Base-by-base conservation (phyloP, 2,888 invertebrate species). In the Creontiades dilutus region DNA sequence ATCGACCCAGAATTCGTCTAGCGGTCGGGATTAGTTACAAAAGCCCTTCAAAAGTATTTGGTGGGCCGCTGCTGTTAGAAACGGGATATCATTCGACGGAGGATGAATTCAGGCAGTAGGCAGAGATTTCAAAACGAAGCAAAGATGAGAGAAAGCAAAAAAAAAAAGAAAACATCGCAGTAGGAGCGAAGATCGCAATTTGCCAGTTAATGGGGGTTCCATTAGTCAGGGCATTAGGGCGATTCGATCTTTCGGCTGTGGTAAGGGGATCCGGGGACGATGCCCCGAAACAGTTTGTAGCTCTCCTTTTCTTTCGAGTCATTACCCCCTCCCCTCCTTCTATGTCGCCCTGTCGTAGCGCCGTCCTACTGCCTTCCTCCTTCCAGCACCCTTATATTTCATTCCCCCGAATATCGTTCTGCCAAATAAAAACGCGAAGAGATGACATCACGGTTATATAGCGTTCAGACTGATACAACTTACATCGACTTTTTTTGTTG, bases 171-270 rank as follows among this genome's bases (percentile, higher is more conserved):
- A 78, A 46, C 47, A 47, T 37, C 78, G 47, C n/a, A n/a, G 19
- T 12, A 12, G 11, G 68, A 23, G 68, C 68, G 78, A 78, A 78
- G 47, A 78, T 78, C 46, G 46, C 78, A 78, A 78, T 78, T 78
- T 78, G 78, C 37, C 78, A 78, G 78, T 19, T 78, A 78, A 78
- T 78, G 78, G 78, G 68, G 78, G 16, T 46, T 78, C 47, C 78
- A 78, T 78, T 78, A 78, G 78, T 78, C 78, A 78, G 46, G 78
- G 78, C 78, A 78, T 78, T 78, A 46, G 46, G 76, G 78, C 78
- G 78, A 78, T 78, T 78, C 78, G 78, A 78, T 78, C 78, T 78
- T 78, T 78, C 19, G 78, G 47, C 47, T 16, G 11, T 78, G 46
- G 78, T 46, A 78, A 78, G 78, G 78, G 47, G 78, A 47, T 68